Evolutionary conservation across 2,797 vertebrate species (phyloP), one percentile per base, ranked within the genome.

Genomic region (Myripristis murdjan): DNA sequence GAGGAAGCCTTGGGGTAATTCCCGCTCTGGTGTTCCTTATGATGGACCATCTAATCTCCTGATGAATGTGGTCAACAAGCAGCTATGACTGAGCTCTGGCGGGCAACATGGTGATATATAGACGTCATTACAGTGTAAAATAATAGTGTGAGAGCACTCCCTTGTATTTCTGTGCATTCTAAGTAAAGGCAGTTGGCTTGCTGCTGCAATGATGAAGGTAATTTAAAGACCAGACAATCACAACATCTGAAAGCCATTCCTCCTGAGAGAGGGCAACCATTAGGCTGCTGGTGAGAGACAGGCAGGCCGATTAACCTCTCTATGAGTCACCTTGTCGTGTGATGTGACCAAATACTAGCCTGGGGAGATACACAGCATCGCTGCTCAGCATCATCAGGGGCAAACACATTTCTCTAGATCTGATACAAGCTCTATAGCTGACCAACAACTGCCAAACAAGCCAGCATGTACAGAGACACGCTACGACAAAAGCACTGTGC

Each of bases 1-100:
- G 70, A 77, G 61, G 60, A 83, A 72, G 67, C 51, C 78, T 67
- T 53, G 55, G 57, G 77, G 55, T 69, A 65, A 79, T 74, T 75
- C 73, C 54, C 57, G 39, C 64, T 61, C 73, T 20, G 47, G 49
- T 60, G 53, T 47, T 78, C 64, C 64, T 75, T 20, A 24, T 46
- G 18, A 75, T 77, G 64, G 55, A 66, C 63, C 52, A 63, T 66
- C 63, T 80, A 57, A 73, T 73, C 51, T 64, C 28, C 15, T 66
- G 44, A 84, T 78, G 48, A 81, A 85, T 73, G 68, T 14, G 44
- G 85, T 64, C 47, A 70, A 33, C 66, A 61, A 70, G 12, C 44
- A 43, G 51, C 59, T 39, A 71, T 48, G 58, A 88, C 15, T 79
- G 75, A 78, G 68, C 53, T 26, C 59, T 22, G 60, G 24, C 16